Evolutionary conservation across 2,888 invertebrate species (phyloP).

Genomic region (Spodoptera littoralis): DNA sequence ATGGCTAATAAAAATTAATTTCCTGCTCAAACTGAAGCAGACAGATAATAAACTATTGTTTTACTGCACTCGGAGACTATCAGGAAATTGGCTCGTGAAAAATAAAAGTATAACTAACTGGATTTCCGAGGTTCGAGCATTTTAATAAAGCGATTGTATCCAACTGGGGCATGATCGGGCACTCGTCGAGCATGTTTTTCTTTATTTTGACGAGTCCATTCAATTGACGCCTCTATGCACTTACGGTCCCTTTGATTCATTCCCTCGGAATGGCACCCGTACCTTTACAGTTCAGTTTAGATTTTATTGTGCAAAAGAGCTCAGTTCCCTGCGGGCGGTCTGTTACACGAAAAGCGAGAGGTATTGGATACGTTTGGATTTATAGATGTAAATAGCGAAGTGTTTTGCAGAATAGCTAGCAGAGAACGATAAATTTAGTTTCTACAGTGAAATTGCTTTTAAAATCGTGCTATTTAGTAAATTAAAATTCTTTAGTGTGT

Average conservation of each 20-base stretch:
- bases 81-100: conserved; percentile 39
- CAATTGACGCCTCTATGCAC: conserved; percentile 52
- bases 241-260: conserved; percentile 43
- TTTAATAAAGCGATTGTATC: conserved; percentile 32
- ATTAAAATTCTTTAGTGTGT: no score
- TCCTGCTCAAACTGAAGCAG: conserved; percentile 6
- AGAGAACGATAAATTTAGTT: conserved; percentile 15
- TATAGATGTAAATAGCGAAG: conserved; percentile 26
- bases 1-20: conserved; percentile 13
- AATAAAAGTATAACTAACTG: conserved; percentile 12
- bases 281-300: conserved; percentile 23
- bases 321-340: conserved; percentile 21
- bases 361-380: conserved; percentile 31
- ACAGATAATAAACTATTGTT: conserved; percentile 18
- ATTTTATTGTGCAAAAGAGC: conserved; percentile 51
- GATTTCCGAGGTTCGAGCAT: conserved; percentile 10
- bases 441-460: not conserved
- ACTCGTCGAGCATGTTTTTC: conserved; percentile 12
- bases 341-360: conserved; percentile 24
- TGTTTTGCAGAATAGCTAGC: conserved; percentile 13
- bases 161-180: conserved; percentile 23
- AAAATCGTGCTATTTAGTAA: no score
- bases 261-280: conserved; percentile 9
- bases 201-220: conserved; percentile 29
- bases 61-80: conserved; percentile 5